Evolutionary conservation across 2,888 invertebrate species (phyloP).

Genomic region (Rotaria magnacalcarata): DNA sequence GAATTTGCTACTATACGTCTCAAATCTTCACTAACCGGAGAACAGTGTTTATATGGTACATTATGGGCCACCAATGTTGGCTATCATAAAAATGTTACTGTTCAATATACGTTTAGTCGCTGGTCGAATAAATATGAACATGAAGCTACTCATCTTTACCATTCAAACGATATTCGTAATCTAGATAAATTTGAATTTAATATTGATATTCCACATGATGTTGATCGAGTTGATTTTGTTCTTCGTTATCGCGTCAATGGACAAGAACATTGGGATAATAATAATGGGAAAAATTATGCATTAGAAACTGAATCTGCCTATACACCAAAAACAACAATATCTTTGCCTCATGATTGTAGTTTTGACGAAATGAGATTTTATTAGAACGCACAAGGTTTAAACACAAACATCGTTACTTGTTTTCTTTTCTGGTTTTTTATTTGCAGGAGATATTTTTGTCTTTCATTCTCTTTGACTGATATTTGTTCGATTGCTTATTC

Average conservation of each 20-base stretch:
- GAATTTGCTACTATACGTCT: background rate
- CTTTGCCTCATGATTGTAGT: slow-evolving; percentile 6
- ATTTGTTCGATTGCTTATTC: background rate
- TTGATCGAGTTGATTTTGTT: background rate
- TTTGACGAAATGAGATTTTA: slow-evolving; percentile 35
- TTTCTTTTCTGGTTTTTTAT: background rate
- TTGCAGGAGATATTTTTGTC: background rate
- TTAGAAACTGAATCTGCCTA: background rate
- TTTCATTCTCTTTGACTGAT: background rate
- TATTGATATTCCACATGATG: background rate
- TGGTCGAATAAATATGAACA: slow-evolving; percentile 23
- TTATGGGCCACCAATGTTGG: background rate
- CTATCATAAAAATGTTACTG: background rate
- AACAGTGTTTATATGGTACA: background rate
- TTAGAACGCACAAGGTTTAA: background rate
- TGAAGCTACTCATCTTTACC: background rate
- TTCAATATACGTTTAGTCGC: slow-evolving; percentile 6
- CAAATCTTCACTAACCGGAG: background rate
- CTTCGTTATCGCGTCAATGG: background rate
- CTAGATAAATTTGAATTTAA: background rate
- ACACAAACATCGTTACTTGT: background rate
- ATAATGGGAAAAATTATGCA: slow-evolving; percentile 16
- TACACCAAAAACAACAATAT: background rate
- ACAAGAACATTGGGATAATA: slow-evolving; percentile 31
- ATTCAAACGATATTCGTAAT: slow-evolving; percentile 30